Conservation (phyloP, 2,797 vertebrate species). For the Atherinosoma microstoma region DNA sequence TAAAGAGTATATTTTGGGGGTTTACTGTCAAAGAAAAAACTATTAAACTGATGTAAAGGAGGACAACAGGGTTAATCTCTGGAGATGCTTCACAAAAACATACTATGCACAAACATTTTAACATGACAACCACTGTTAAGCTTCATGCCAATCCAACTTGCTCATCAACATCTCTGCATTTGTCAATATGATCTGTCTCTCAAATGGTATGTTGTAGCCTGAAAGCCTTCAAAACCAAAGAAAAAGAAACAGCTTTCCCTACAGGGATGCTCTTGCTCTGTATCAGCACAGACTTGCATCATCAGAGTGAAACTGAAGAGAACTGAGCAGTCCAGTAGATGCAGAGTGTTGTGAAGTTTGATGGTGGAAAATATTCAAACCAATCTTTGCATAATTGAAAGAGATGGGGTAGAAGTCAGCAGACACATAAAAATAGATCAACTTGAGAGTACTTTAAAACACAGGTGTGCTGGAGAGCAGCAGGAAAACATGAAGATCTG, state of each 20-base stretch:
- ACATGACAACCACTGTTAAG: slow-evolving; percentile 15
- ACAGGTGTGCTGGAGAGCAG: slow-evolving; percentile 24
- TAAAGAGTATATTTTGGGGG: not conserved
- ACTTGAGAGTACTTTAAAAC: slow-evolving; percentile 19
- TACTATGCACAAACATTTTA: not conserved
- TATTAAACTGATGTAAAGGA: slow-evolving; percentile 13
- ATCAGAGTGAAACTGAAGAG: slow-evolving; percentile 34
- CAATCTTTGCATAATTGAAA: slow-evolving; percentile 4
- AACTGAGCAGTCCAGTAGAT: slow-evolving; percentile 10
- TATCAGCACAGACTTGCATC: slow-evolving; percentile 49
- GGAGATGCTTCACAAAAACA: not conserved
- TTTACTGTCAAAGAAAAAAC: not conserved
- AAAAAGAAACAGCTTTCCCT: slow-evolving; percentile 15
- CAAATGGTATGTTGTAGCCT: slow-evolving; percentile 16
- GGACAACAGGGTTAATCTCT: slow-evolving; percentile 5
- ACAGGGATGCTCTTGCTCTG: slow-evolving; percentile 36
- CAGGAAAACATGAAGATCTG: slow-evolving; percentile 38
- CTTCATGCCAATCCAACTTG: not conserved
- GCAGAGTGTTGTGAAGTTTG: slow-evolving; percentile 7
- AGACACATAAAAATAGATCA: not conserved
- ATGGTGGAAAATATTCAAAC: slow-evolving; percentile 6
- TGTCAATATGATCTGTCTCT: slow-evolving; percentile 11
- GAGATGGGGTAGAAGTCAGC: slow-evolving; percentile 4
- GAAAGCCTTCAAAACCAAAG: slow-evolving; percentile 14
- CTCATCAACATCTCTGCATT: slow-evolving; percentile 25